Percentiles rank a stretch among this genome's conserved stretches.
phyloP scores from a whole-genome alignment of 64 coral and sea anemone genomes.

The Stichodactyla mertensii region DNA sequence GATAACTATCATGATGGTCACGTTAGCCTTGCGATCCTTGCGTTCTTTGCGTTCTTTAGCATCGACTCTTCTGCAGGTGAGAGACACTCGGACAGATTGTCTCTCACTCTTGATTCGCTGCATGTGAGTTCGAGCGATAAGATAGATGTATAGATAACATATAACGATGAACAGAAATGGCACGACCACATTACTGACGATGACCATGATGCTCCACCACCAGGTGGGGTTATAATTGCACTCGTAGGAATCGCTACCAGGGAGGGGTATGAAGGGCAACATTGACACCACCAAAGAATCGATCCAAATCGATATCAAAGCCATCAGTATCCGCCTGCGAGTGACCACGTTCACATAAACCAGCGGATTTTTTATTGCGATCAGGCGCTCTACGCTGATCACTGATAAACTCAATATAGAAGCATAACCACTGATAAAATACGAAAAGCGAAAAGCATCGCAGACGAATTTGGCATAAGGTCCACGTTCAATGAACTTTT shows the following conservation, averaged over 20 bases:
- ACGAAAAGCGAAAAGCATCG: constrained; percentile 68
- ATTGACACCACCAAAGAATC: constrained; percentile 50
- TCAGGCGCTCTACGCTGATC: constrained; percentile 73
- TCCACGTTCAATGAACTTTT: constrained; percentile 50
- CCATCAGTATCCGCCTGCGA: constrained; percentile 42
- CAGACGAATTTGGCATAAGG: constrained; percentile 38
- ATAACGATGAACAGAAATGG: constrained; percentile 68
- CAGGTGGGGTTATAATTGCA: constrained; percentile 74
- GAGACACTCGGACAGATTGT: not conserved
- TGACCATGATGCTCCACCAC: constrained; percentile 92
- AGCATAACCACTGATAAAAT: constrained; percentile 88
- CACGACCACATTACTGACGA: constrained; percentile 67
- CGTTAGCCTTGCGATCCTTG: constrained; percentile 74
- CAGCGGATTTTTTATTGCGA: constrained; percentile 67
- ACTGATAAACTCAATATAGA: constrained; percentile 78
- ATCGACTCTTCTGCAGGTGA: not conserved
- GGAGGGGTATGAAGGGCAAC: constrained; percentile 73
- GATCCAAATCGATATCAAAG: constrained; percentile 53
- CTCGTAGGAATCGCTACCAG: constrained; percentile 27
- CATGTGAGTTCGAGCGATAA: constrained; percentile 54
- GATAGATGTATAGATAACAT: constrained; percentile 80
- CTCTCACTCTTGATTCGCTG: constrained; percentile 44
- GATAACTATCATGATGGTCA: constrained; percentile 93
- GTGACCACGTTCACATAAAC: constrained; percentile 59
- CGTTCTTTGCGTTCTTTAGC: constrained; percentile 36